Evolutionary conservation across 1,140 invertebrate species (phyloP).

Genomic region (Drosophila subpulchrella): DNA sequence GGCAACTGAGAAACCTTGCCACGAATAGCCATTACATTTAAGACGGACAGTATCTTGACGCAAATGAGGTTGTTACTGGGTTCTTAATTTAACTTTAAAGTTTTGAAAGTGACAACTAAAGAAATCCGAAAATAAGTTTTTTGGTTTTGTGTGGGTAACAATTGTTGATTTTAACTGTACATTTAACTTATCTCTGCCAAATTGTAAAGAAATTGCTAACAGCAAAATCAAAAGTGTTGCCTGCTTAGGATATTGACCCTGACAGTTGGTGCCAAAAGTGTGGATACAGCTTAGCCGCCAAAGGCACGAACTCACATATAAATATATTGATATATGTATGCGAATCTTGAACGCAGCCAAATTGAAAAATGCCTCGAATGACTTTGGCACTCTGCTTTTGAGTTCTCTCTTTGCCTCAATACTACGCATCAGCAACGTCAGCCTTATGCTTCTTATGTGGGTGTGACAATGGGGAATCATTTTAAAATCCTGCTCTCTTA

Average conservation of each 20-base stretch:
- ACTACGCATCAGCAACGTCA: not conserved
- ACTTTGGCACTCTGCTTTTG: not conserved
- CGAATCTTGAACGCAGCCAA: not conserved
- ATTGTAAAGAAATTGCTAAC: too few relatives aligned
- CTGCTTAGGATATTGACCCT: conserved; percentile 72
- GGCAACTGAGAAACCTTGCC: not conserved
- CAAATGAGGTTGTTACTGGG: too few relatives aligned
- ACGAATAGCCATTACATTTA: not conserved
- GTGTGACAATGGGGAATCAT: conserved; percentile 21
- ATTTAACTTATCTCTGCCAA: too few relatives aligned
- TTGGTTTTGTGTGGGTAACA: too few relatives aligned
- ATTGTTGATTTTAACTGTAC: too few relatives aligned
- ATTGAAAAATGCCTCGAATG: not conserved
- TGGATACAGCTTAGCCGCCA: conserved; percentile 9
- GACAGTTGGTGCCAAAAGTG: conserved; percentile 48
- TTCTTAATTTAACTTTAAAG: too few relatives aligned
- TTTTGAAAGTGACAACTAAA: not conserved
- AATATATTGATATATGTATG: not conserved
- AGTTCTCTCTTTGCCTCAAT: not conserved
- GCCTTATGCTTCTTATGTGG: conserved; percentile 12
- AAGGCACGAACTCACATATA: not conserved
- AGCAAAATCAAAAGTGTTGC: conserved; percentile 12
- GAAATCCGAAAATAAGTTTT: too few relatives aligned
- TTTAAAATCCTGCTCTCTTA: not conserved
- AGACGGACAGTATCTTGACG: too few relatives aligned